These are phyloP conservation scores for Valencia hispanica DNA, from an alignment of 2,797 vertebrate species.

Conservation along the genomic window DNA sequence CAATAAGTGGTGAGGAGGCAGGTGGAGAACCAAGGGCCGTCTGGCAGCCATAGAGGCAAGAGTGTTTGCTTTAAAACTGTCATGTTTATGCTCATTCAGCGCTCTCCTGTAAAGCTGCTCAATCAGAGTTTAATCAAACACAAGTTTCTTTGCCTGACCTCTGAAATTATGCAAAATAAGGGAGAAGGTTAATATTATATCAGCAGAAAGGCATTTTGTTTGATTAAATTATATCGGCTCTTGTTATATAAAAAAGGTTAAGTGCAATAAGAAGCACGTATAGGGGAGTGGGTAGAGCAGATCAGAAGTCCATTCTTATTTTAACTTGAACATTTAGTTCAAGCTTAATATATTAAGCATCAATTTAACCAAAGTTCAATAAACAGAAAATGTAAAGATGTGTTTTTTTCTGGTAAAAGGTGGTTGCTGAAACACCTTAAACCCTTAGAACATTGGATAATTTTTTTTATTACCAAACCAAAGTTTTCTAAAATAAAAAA, in stretches of 20 bases:
- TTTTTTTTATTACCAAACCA: background rate
- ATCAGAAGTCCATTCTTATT: slow-evolving; percentile 10
- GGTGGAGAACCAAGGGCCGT: slow-evolving; percentile 59
- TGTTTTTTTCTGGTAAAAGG: background rate
- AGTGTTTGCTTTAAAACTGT: slow-evolving; percentile 63
- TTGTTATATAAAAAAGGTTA: slow-evolving; percentile 18
- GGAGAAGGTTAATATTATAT: slow-evolving; percentile 43
- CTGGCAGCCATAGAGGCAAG: slow-evolving; percentile 45
- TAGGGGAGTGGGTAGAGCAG: background rate
- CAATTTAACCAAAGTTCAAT: background rate
- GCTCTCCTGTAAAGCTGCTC: slow-evolving; percentile 51
- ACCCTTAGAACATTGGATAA: background rate
- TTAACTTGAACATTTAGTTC: background rate
- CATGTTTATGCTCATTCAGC: slow-evolving; percentile 63
- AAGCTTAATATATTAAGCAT: background rate
- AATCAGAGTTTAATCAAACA: slow-evolving; percentile 47
- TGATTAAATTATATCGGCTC: slow-evolving; percentile 24
- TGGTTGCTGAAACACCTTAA: background rate
- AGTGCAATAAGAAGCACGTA: slow-evolving; percentile 1
- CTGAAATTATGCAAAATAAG: slow-evolving; percentile 23
- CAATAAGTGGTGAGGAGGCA: slow-evolving; percentile 62
- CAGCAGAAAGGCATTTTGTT: slow-evolving; percentile 4
- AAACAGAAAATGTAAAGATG: background rate
- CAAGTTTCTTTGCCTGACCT: slow-evolving; percentile 49
- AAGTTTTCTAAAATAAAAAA: background rate